phyloP scores from a whole-genome alignment of 2,113 vertebrate species.

The Poicephalus meyeri region DNA sequence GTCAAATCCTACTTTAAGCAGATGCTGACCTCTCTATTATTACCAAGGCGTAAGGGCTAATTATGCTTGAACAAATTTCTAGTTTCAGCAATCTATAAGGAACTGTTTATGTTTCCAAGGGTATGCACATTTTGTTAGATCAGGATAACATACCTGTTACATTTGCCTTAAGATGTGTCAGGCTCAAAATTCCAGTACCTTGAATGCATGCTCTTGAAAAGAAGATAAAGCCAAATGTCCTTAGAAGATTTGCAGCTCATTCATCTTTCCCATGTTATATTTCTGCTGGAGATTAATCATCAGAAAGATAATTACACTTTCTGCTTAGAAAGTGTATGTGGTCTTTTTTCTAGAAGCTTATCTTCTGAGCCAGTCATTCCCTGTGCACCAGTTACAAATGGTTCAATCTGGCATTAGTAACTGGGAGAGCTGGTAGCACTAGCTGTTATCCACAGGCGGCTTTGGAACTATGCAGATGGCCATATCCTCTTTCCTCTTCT shows the following conservation, averaged over 20 bases:
- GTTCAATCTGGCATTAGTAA: conserved; percentile 22
- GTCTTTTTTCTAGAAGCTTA: background rate
- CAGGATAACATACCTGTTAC: background rate
- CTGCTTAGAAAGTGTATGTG: background rate
- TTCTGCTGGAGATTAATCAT: background rate
- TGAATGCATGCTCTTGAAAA: background rate
- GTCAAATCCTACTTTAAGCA: conserved; percentile 58
- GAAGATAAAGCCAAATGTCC: background rate
- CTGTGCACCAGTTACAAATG: background rate
- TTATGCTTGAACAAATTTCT: conserved; percentile 11
- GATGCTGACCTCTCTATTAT: conserved; percentile 63
- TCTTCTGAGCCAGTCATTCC: background rate
- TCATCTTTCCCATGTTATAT: background rate
- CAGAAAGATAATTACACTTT: conserved; percentile 2
- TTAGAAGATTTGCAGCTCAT: background rate
- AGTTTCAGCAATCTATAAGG: background rate
- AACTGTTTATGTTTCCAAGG: background rate
- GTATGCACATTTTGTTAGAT: background rate
- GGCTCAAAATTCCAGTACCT: background rate
- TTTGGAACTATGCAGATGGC: conserved; percentile 15
- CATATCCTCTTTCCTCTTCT: conserved; percentile 33
- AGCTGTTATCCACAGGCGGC: background rate
- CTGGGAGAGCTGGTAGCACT: conserved; percentile 4
- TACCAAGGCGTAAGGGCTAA: conserved; percentile 24
- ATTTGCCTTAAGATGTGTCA: background rate